Percentiles rank a stretch among this genome's conserved stretches.
phyloP scores from a whole-genome alignment of 2,797 vertebrate genomes.

The Graptemys geographica region DNA sequence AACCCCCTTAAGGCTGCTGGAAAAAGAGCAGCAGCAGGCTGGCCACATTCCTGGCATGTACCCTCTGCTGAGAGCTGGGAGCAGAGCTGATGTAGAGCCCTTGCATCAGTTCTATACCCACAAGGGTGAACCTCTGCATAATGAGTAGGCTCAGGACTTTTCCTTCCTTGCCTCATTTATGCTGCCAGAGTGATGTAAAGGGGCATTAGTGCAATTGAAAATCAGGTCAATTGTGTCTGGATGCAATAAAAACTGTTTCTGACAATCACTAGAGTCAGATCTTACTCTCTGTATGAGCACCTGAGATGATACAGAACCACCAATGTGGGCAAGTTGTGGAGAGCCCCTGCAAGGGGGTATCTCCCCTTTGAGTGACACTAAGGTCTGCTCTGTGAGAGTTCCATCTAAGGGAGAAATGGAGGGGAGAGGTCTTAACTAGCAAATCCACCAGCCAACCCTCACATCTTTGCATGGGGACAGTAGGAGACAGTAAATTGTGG shows the following conservation, averaged over 20 bases:
- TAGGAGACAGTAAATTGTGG: neutral
- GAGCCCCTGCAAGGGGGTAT: neutral
- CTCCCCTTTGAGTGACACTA: neutral
- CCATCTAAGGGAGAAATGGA: neutral
- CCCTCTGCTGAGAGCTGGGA: neutral
- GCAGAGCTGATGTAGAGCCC: neutral
- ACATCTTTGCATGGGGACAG: neutral
- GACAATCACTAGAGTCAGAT: neutral
- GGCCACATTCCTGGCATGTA: neutral
- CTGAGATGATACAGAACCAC: neutral
- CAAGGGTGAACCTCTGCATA: neutral
- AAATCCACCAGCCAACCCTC: neutral
- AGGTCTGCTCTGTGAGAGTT: neutral
- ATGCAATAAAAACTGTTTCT: neutral
- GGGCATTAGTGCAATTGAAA: neutral
- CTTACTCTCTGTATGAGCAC: neutral
- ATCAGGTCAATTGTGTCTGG: neutral
- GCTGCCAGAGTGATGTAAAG: neutral
- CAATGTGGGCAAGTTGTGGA: neutral
- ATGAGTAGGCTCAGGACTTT: rapidly evolving
- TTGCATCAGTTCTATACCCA: neutral
- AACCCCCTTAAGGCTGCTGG: neutral
- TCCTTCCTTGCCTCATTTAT: neutral
- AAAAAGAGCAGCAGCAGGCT: neutral
- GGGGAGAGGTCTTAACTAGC: neutral